Percentiles rank a stretch among this genome's conserved stretches.
phyloP scores from a whole-genome alignment of 2,113 vertebrate genomes.

The Ammodytes dubius region DNA sequence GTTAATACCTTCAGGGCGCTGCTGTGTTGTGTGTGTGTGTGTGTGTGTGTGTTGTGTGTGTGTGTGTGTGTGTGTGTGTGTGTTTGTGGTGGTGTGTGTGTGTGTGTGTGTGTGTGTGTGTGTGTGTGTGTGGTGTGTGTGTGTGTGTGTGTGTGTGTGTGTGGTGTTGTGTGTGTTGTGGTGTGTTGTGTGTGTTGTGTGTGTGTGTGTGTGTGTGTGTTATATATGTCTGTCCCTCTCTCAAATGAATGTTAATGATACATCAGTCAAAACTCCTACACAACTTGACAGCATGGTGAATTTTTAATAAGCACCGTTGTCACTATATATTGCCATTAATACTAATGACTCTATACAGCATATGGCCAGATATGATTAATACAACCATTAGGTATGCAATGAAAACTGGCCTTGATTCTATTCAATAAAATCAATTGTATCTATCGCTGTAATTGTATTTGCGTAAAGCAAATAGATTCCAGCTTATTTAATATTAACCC shows the following conservation, averaged over 20 bases:
- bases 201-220: not conserved
- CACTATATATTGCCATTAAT: slow-evolving; percentile 38
- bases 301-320: slow-evolving; percentile 39
- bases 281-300: slow-evolving; percentile 39
- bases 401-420: not conserved
- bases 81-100: slow-evolving; percentile 4
- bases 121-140: slow-evolving; percentile 7
- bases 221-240: slow-evolving; percentile 12
- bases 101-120: not conserved
- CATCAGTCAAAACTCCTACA: slow-evolving; percentile 62
- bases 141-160: slow-evolving; percentile 1
- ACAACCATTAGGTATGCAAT: not conserved
- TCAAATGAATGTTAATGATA: slow-evolving; percentile 60
- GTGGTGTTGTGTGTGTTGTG: slow-evolving; percentile 3
- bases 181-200: slow-evolving; percentile 8
- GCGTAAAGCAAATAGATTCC: not conserved
- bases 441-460: not conserved
- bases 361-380: not conserved
- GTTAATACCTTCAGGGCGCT: slow-evolving; percentile 54
- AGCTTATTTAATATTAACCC: not conserved
- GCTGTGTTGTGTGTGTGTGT: not conserved
- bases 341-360: slow-evolving; percentile 33
- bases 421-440: not conserved
- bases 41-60: slow-evolving; percentile 23
- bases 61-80: slow-evolving; percentile 21